Conservation (phyloP, 1,140 invertebrate genomes). For the Atta colombica region DNA sequence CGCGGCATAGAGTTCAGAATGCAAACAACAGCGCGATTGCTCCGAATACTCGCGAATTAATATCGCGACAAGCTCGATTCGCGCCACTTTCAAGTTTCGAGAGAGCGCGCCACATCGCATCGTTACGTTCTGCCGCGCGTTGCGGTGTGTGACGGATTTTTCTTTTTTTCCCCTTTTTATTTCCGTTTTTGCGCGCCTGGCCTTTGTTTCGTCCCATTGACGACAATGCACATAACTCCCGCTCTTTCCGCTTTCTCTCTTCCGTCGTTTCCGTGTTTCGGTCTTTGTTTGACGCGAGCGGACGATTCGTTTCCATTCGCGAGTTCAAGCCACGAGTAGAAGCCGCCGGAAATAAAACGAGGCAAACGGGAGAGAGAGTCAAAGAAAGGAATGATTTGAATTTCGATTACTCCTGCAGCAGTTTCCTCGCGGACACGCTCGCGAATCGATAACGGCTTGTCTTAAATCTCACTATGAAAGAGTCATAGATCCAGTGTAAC, state of each 20-base stretch:
- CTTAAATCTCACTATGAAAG: slow-evolving; percentile 24
- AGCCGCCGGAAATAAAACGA: slow-evolving; percentile 53
- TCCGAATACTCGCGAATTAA: slow-evolving; percentile 17
- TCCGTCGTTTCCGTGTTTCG: slow-evolving; percentile 37
- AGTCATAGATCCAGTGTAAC: neutral
- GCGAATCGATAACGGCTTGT: slow-evolving; percentile 32
- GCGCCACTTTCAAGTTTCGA: slow-evolving; percentile 18
- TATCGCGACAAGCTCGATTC: slow-evolving; percentile 50
- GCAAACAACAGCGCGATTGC: slow-evolving; percentile 23
- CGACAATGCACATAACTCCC: slow-evolving; percentile 63
- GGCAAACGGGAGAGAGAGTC: neutral
- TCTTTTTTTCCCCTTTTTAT: slow-evolving; percentile 51
- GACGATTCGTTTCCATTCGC: slow-evolving; percentile 42
- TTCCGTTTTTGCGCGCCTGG: slow-evolving; percentile 42
- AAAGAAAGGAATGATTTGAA: slow-evolving; percentile 44
- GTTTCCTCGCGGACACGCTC: slow-evolving; percentile 29
- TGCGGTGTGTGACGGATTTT: slow-evolving; percentile 47
- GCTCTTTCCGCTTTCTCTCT: slow-evolving; percentile 42
- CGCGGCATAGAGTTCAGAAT: neutral
- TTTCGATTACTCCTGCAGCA: slow-evolving; percentile 50
- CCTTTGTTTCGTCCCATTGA: slow-evolving; percentile 50
- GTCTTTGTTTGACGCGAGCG: slow-evolving; percentile 44
- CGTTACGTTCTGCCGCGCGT: slow-evolving; percentile 15
- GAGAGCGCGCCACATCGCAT: neutral
- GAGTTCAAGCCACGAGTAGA: slow-evolving; percentile 45